Evolutionary conservation across 2,113 vertebrate species (phyloP).

Genomic region (Prochilodus magdalenae): DNA sequence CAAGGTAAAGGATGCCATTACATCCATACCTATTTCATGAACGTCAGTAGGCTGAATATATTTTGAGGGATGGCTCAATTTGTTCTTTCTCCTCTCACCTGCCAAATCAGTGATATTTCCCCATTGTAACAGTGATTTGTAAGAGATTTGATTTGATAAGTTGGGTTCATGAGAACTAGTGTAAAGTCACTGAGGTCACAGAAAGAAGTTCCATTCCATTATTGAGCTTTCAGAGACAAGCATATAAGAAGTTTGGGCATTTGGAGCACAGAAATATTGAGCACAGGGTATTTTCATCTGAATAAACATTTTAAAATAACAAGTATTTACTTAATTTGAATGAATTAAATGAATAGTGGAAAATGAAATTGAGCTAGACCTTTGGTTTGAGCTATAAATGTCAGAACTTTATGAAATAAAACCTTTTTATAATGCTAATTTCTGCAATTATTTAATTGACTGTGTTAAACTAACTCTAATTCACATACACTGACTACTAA

Average conservation of each 20-base stretch:
- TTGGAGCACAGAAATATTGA: background rate
- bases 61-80: constrained; percentile 61
- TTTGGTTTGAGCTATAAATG: no score
- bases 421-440: no score
- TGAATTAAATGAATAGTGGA: no score
- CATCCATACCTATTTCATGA: constrained; percentile 52
- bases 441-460: no score
- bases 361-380: no score
- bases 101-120: constrained; percentile 48
- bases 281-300: no score
- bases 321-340: no score
- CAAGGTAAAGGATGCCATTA: constrained; percentile 62
- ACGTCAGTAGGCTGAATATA: constrained; percentile 47
- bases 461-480: no score
- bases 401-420: no score
- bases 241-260: background rate
- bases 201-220: background rate
- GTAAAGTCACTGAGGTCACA: constrained; percentile 30
- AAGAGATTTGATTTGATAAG: constrained; percentile 24
- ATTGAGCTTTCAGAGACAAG: background rate
- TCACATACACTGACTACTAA: no score
- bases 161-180: background rate
- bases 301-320: no score
- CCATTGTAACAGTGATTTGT: constrained; percentile 34
- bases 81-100: constrained; percentile 30